A percentile compares a stretch with the other conserved stretches of the same genome.
These are phyloP conservation scores for Kryptolebias ocellatus DNA, from an alignment of 2,797 vertebrate genomes.

Conservation along the genomic window DNA sequence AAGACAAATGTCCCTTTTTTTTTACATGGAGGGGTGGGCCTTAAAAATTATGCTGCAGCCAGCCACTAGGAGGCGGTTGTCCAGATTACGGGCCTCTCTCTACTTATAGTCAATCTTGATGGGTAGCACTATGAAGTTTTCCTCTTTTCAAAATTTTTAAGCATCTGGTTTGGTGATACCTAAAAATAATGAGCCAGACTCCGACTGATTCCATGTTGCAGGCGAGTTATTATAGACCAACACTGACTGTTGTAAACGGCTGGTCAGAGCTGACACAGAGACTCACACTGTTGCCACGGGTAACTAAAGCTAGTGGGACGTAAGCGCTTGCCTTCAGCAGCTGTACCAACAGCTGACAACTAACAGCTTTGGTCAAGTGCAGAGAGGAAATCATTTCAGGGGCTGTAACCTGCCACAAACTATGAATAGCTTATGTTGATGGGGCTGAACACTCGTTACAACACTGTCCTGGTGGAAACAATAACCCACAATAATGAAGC, in stretches of 20 bases:
- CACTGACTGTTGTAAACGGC: slow-evolving; percentile 14
- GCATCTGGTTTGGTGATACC: no score
- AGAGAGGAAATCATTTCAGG: slow-evolving; percentile 52
- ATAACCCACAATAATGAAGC: slow-evolving; percentile 40
- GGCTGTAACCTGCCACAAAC: slow-evolving; percentile 50
- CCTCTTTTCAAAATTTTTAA: no score
- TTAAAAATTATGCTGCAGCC: no score
- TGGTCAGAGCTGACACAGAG: slow-evolving; percentile 22
- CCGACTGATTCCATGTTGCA: no score
- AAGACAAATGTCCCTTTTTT: no score
- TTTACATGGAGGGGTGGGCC: no score
- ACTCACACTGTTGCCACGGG: slow-evolving; percentile 43
- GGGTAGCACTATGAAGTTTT: no score
- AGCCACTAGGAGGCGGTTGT: no score
- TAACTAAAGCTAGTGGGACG: slow-evolving; percentile 48
- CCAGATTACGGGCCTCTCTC: no score
- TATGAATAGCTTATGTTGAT: slow-evolving; percentile 45
- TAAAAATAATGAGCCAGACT: no score
- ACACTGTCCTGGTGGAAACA: slow-evolving; percentile 40
- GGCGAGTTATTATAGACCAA: background rate
- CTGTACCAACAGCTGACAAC: slow-evolving; percentile 39
- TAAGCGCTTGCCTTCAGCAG: slow-evolving; percentile 38
- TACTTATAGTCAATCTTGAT: no score
- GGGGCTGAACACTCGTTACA: slow-evolving; percentile 22
- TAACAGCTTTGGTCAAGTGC: slow-evolving; percentile 38